These are phyloP conservation scores for Tachyglossus aculeatus DNA, from an alignment of 2,797 vertebrate genomes.

Conservation along the genomic window DNA sequence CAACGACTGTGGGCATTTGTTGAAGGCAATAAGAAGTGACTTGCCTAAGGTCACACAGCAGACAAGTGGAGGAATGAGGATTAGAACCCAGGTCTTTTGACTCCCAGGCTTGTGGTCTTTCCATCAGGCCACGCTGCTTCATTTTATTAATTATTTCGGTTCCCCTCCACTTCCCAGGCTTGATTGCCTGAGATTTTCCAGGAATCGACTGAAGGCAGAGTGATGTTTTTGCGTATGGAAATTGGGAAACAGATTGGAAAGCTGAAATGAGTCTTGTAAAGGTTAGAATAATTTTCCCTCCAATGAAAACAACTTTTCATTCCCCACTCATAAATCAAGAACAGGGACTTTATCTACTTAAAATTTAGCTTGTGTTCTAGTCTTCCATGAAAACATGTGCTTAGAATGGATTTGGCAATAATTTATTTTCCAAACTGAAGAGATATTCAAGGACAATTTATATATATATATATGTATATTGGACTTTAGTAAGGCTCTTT, in stretches of 20 bases:
- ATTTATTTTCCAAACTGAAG: background rate
- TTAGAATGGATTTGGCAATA: slow-evolving; percentile 17
- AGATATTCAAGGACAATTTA: background rate
- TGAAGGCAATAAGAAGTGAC: too few species aligned
- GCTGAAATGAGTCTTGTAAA: background rate
- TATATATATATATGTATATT: too few species aligned
- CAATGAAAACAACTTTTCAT: background rate
- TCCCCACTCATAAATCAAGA: background rate
- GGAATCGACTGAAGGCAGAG: too few species aligned
- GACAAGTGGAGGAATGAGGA: too few species aligned
- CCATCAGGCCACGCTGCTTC: too few species aligned
- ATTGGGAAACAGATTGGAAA: slow-evolving; percentile 17
- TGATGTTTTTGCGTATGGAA: background rate
- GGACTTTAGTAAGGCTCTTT: background rate
- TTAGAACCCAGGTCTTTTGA: too few species aligned
- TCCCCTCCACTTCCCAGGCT: too few species aligned
- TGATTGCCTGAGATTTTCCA: too few species aligned
- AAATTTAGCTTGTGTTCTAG: slow-evolving; percentile 1
- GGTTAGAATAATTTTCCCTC: slow-evolving; percentile 9
- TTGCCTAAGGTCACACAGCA: too few species aligned
- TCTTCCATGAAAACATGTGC: slow-evolving; percentile 8
- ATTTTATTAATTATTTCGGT: too few species aligned
- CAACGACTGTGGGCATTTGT: too few species aligned
- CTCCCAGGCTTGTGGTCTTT: too few species aligned
- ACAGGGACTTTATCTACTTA: background rate